Percentiles rank a stretch among this genome's conserved stretches.
These are phyloP conservation scores for Tenthredo amoena DNA, from an alignment of 2,888 invertebrate species.

Conservation along the genomic window DNA sequence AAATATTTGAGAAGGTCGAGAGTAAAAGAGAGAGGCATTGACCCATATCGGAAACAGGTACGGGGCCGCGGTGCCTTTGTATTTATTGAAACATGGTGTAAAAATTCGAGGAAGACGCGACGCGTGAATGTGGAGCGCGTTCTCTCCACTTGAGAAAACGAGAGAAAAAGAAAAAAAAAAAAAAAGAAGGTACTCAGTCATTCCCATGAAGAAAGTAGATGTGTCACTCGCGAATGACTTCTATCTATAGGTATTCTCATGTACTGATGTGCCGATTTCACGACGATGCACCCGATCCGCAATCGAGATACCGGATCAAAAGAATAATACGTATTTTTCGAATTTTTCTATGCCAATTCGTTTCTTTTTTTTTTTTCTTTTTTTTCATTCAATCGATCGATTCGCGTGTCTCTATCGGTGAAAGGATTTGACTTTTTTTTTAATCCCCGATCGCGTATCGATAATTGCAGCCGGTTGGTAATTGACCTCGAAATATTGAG, in stretches of 20 bases:
- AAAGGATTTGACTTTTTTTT: slow-evolving; percentile 20
- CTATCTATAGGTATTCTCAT: neutral
- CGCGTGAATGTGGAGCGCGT: slow-evolving; percentile 29
- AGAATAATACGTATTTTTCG: neutral
- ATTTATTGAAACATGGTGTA: slow-evolving; percentile 38
- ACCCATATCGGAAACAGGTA: slow-evolving; percentile 52
- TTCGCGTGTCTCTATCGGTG: slow-evolving; percentile 3
- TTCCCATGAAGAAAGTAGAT: slow-evolving; percentile 34
- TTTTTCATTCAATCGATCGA: neutral
- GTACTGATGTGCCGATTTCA: slow-evolving; percentile 13
- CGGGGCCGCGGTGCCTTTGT: slow-evolving; percentile 39
- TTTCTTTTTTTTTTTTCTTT: neutral
- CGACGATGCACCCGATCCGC: neutral
- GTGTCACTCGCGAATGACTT: slow-evolving; percentile 5
- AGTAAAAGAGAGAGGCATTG: slow-evolving; percentile 50
- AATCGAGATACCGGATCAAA: neutral
- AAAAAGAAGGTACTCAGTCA: neutral
- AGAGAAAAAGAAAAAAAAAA: neutral
- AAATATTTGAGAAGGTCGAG: slow-evolving; percentile 53
- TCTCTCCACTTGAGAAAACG: slow-evolving; percentile 26
- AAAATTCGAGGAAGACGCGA: slow-evolving; percentile 24
- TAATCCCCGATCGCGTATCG: neutral
- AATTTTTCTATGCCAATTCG: neutral
- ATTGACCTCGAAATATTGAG: slow-evolving; percentile 38
- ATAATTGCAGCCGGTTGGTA: slow-evolving; percentile 28